Conservation (phyloP, 2,797 vertebrate genomes). For the Sarcoramphus papa region DNA sequence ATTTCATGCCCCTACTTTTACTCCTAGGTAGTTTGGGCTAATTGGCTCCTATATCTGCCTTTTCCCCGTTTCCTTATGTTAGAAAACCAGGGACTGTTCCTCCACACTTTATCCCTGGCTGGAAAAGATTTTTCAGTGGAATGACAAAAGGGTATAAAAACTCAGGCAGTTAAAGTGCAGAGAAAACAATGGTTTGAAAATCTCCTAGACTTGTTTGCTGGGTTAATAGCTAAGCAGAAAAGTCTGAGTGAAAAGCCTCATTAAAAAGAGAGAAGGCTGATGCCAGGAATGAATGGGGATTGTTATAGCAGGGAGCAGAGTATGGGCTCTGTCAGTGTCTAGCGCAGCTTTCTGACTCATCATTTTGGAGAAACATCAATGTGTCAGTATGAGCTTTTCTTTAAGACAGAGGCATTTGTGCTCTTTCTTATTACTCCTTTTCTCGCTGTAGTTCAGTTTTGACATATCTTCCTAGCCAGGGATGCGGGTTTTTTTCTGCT, state of each 20-base stretch:
- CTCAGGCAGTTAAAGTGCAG: background rate
- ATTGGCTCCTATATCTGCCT: conserved; percentile 1
- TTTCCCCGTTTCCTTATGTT: background rate
- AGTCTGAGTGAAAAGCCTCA: conserved; percentile 37
- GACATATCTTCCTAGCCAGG: background rate
- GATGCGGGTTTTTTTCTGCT: background rate
- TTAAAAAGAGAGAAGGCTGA: conserved; percentile 40
- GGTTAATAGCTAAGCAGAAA: conserved; percentile 47
- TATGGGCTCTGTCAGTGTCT: background rate
- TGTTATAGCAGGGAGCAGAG: background rate
- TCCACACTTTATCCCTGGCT: background rate
- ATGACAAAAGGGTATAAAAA: conserved; percentile 31
- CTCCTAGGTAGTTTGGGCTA: conserved; percentile 1
- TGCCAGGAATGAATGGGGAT: conserved; percentile 2
- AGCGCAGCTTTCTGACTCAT: background rate
- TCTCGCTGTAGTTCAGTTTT: background rate
- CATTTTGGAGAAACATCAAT: background rate
- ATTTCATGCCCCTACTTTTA: background rate
- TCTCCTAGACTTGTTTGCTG: conserved; percentile 27
- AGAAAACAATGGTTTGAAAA: conserved; percentile 43
- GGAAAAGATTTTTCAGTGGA: background rate
- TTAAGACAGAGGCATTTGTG: conserved; percentile 27
- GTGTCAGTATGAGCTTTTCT: conserved; percentile 3
- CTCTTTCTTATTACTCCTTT: conserved; percentile 33
- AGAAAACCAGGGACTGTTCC: background rate